Evolutionary conservation across 2,797 vertebrate genomes (phyloP), one percentile per base, ranked within the genome.

Genomic region (Bovichtus variegatus): DNA sequence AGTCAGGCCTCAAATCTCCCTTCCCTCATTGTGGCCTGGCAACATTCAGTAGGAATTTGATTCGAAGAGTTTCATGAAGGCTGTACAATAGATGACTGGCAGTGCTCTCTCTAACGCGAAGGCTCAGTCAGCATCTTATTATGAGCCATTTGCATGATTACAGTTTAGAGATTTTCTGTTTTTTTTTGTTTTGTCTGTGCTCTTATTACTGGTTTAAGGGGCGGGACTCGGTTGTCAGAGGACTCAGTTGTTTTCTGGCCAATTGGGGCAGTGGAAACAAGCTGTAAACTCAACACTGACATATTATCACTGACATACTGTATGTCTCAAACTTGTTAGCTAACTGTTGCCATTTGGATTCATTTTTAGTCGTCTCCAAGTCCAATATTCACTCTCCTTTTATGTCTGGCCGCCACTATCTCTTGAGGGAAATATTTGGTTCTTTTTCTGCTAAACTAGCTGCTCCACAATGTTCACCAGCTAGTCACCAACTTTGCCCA

Each of bases 21-120:
- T 38, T 66, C 60, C 75, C 64, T 85, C 82, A 54, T 44, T 88
- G 60, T 47, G 85, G 84, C 82, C 53, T 84, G 80, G 77, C 65
- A 82, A 67, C 81, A 82, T 47, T 54, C 29, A 51, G 27, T 27
- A 76, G 34, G 62, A 85, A 76, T 83, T 71, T 78, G 60, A 86
- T 80, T 83, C 83, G 51, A 41, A 55, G 13, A 49, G 29, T 73
- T 83, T 82, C 21, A 83, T 40, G n/a, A 62, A 71, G 44, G 34
- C 55, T 31, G 34, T 46, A 49, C 59, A 23, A 58, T 7, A 49
- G 7, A 68, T 67, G 49, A 76, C 43, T 68, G 84, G 65, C 78
- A 84, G 59, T 46, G 18, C 0, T 8, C 1, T 50, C 72, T 72
- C 58, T 74, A 55, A 71, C 31, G 68, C 27, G 51, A 78, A 54